These are phyloP conservation scores for Bufotes viridis DNA, from an alignment of 2,797 vertebrate genomes.

Conservation along the genomic window DNA sequence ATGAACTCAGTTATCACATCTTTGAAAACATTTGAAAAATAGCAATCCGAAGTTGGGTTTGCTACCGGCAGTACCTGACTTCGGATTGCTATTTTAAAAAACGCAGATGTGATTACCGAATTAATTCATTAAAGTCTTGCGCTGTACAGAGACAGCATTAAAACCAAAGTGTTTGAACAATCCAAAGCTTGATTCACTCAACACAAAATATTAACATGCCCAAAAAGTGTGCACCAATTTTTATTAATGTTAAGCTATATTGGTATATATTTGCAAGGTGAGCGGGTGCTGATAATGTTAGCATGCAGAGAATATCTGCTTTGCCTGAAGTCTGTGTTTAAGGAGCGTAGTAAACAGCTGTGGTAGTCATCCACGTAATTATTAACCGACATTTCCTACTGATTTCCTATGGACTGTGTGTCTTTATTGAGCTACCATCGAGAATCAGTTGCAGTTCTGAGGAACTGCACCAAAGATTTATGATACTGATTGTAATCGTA, in stretches of 20 bases:
- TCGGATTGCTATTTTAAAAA: too few relatives aligned
- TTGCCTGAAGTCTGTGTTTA: slow-evolving; percentile 37
- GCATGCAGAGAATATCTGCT: slow-evolving; percentile 29
- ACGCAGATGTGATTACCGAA: too few relatives aligned
- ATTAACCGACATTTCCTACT: slow-evolving; percentile 21
- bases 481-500: not conserved
- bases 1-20: too few relatives aligned
- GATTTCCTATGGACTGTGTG: not conserved
- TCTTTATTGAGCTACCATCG: slow-evolving; percentile 4
- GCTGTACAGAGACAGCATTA: too few relatives aligned
- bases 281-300: not conserved
- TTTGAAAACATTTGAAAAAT: too few relatives aligned
- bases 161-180: too few relatives aligned
- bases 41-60: too few relatives aligned
- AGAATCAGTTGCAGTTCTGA: not conserved
- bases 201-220: too few relatives aligned
- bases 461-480: not conserved
- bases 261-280: not conserved
- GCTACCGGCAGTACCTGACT: too few relatives aligned
- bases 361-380: slow-evolving; percentile 15
- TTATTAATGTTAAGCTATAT: not conserved
- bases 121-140: too few relatives aligned
- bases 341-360: slow-evolving; percentile 14
- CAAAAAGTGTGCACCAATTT: too few relatives aligned
- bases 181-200: too few relatives aligned